A percentile compares a stretch with the other conserved stretches of the same genome.
Evolutionary conservation across 2,888 invertebrate genomes (phyloP).

Genomic region (Platycheirus albimanus): DNA sequence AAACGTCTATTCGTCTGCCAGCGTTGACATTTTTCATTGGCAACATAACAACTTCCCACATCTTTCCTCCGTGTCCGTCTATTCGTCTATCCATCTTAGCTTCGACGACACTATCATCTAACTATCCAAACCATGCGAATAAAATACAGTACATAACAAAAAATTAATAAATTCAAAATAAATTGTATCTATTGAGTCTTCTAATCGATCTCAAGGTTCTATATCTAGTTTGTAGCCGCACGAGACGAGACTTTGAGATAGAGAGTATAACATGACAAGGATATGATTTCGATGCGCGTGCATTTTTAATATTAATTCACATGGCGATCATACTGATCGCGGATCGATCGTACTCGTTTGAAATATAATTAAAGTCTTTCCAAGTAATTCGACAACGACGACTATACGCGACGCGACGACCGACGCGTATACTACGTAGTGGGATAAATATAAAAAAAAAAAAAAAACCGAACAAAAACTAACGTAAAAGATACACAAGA

Average conservation of each 20-base stretch:
- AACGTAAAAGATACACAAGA: conserved; percentile 36
- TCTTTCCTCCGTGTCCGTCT: conserved; percentile 25
- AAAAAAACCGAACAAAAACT: neutral
- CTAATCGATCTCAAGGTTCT: conserved; percentile 72
- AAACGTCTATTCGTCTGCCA: conserved; percentile 72
- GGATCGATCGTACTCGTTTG: conserved; percentile 44
- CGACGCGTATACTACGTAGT: too few species aligned
- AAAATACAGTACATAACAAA: conserved; percentile 2
- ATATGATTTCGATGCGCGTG: conserved; percentile 73
- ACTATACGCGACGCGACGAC: too few species aligned
- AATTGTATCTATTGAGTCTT: conserved; percentile 71
- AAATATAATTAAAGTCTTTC: conserved; percentile 71
- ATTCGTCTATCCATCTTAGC: too few species aligned
- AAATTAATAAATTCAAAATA: conserved; percentile 71
- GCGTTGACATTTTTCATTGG: conserved; percentile 56
- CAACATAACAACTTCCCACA: conserved; percentile 57
- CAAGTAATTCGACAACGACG: conserved; percentile 48
- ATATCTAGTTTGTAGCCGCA: conserved; percentile 62
- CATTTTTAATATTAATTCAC: conserved; percentile 71
- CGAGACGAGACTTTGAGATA: conserved; percentile 70
- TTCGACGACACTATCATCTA: neutral
- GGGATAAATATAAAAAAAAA: conserved; percentile 38
- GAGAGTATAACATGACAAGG: conserved; percentile 70
- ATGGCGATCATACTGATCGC: conserved; percentile 49
- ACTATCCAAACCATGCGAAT: conserved; percentile 13